phyloP scores from a whole-genome alignment of 2,888 invertebrate genomes.

The Aricia artaxerxes region DNA sequence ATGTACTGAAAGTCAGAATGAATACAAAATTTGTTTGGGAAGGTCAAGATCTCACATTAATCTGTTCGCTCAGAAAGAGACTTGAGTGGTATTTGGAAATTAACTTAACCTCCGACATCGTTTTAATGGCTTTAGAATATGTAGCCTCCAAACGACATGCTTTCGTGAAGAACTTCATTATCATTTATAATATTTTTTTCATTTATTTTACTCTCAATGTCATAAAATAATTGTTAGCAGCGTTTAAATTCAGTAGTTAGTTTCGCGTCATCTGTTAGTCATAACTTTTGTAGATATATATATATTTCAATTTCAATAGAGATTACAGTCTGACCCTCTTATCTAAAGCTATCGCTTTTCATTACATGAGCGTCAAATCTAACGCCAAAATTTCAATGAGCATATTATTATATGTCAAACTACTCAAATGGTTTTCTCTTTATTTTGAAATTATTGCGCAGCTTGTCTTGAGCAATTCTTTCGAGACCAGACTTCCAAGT shows the following conservation, averaged over 20 bases:
- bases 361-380: constrained; percentile 13
- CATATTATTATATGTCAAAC: neutral
- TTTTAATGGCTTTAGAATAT: neutral
- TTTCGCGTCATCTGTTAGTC: constrained; percentile 6
- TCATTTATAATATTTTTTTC: neutral
- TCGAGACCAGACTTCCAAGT: constrained; percentile 14
- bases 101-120: neutral
- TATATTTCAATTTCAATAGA: neutral
- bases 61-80: neutral
- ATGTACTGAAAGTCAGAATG: neutral
- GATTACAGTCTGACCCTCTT: constrained; percentile 20
- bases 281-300: neutral
- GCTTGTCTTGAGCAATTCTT: constrained; percentile 19
- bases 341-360: constrained; percentile 7
- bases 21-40: neutral
- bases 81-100: neutral
- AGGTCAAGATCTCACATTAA: neutral
- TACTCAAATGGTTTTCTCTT: constrained; percentile 12
- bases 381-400: constrained; percentile 7
- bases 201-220: neutral
- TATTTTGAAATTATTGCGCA: constrained; percentile 19
- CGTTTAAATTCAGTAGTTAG: constrained; percentile 4
- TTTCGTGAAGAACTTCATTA: neutral
- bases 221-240: neutral
- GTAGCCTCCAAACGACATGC: neutral